These are phyloP conservation scores for Beris chalybata DNA, from an alignment of 2,888 invertebrate species.

Conservation along the genomic window DNA sequence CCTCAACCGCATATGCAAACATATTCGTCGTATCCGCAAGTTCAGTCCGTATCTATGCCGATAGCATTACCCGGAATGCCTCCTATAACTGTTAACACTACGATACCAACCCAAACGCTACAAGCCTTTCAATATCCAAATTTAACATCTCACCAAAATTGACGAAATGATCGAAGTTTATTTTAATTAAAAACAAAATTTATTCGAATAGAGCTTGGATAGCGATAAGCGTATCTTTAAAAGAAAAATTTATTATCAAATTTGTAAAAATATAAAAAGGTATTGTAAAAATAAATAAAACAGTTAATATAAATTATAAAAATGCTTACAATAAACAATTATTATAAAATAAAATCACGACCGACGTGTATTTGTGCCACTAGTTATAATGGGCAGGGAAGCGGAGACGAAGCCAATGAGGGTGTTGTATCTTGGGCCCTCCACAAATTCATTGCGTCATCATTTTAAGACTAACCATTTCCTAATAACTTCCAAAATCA, in stretches of 20 bases:
- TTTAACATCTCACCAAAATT: constrained; percentile 34
- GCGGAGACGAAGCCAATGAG: too few relatives aligned
- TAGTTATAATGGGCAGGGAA: too few relatives aligned
- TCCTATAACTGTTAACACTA: constrained; percentile 75
- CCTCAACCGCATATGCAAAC: constrained; percentile 49
- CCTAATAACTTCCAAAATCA: too few relatives aligned
- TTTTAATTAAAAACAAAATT: not conserved
- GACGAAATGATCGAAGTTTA: not conserved
- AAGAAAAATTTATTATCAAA: constrained; percentile 15
- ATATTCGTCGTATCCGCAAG: constrained; percentile 54
- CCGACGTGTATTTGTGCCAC: too few relatives aligned
- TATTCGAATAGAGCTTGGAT: constrained; percentile 10
- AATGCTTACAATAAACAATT: constrained; percentile 24
- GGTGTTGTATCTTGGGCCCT: too few relatives aligned
- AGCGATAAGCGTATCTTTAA: constrained; percentile 1
- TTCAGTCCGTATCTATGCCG: constrained; percentile 64
- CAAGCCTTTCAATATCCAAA: constrained; percentile 37
- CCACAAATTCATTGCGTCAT: too few relatives aligned
- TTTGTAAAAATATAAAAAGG: constrained; percentile 17
- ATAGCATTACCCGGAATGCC: constrained; percentile 78
- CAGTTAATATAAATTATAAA: constrained; percentile 4
- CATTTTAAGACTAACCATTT: too few relatives aligned
- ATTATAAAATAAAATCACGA: too few relatives aligned
- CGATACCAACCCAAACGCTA: constrained; percentile 46
- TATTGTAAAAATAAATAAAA: constrained; percentile 5